A percentile compares a stretch with the other conserved stretches of the same genome.
Conservation (phyloP, 1,140 invertebrate genomes). For the Limonius californicus region DNA sequence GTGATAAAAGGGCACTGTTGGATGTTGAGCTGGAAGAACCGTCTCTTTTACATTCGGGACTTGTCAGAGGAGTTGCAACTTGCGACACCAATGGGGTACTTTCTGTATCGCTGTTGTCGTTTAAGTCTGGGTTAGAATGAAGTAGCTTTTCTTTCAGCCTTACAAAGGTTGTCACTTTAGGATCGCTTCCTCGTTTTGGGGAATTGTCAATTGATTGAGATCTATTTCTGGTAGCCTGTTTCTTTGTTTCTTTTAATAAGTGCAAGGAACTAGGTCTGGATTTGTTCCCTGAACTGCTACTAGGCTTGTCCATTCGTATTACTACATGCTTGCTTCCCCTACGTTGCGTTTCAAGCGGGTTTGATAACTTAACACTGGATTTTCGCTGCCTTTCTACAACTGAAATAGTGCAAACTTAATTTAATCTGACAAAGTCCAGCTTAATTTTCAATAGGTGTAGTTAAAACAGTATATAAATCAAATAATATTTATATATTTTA, state of each 20-base stretch:
- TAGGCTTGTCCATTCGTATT: slow-evolving; percentile 33
- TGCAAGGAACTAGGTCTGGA: slow-evolving; percentile 33
- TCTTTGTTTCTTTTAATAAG: slow-evolving; percentile 29
- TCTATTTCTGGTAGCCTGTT: slow-evolving; percentile 28
- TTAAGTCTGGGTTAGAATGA: slow-evolving; percentile 42
- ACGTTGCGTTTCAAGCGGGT: not conserved
- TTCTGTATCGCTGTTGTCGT: slow-evolving; percentile 46
- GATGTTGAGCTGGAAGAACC: slow-evolving; percentile 33
- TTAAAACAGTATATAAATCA: too few relatives aligned
- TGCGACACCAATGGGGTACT: slow-evolving; percentile 48
- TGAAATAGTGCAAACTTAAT: too few relatives aligned
- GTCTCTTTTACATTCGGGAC: slow-evolving; percentile 27
- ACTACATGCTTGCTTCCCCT: slow-evolving; percentile 34
- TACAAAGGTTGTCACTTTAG: slow-evolving; percentile 32
- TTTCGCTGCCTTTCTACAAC: too few relatives aligned
- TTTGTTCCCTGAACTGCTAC: slow-evolving; percentile 21
- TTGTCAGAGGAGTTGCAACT: slow-evolving; percentile 39
- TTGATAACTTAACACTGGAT: too few relatives aligned
- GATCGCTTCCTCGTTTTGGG: slow-evolving; percentile 23
- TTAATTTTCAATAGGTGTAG: too few relatives aligned
- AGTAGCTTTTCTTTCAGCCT: slow-evolving; percentile 50
- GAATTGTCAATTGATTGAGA: slow-evolving; percentile 44
- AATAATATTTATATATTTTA: too few relatives aligned
- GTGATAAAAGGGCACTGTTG: slow-evolving; percentile 36
- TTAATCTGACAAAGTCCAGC: too few relatives aligned